These are phyloP conservation scores for Dasyprocta punctata DNA, from an alignment of 2,113 vertebrate species.

Conservation along the genomic window DNA sequence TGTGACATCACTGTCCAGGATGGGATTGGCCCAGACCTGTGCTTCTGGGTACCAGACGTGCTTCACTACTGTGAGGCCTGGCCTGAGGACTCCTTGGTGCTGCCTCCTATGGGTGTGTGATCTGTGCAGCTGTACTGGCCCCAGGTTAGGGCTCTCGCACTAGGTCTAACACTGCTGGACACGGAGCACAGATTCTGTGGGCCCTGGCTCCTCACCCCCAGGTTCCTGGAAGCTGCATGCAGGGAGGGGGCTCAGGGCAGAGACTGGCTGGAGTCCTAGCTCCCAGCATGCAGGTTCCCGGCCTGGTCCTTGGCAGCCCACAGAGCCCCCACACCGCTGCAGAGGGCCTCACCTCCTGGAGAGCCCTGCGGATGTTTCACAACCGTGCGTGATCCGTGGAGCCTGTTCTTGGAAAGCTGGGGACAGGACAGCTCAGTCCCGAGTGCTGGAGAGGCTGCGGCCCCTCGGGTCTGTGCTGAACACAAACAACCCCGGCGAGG, in stretches of 20 bases:
- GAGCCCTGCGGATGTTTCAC: constrained; percentile 73
- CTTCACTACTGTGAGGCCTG: neutral
- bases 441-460: constrained; percentile 39
- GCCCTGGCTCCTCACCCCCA: neutral
- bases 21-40: neutral
- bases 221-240: neutral
- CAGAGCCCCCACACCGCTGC: constrained; percentile 50
- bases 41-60: neutral
- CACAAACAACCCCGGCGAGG: constrained; percentile 55
- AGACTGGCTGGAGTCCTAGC: neutral
- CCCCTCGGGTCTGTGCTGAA: constrained; percentile 67
- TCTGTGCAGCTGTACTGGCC: neutral
- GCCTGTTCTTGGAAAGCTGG: constrained; percentile 80
- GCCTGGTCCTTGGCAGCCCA: constrained; percentile 71
- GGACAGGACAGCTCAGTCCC: constrained; percentile 72
- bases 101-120: neutral
- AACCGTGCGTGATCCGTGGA: constrained; percentile 52
- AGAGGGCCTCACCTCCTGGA: constrained; percentile 72
- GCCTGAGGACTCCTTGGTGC: neutral
- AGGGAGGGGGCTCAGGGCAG: neutral
- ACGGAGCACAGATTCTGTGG: neutral
- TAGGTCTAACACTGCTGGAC: neutral
- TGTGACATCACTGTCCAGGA: neutral
- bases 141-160: neutral
- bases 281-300: neutral